phyloP scores from a whole-genome alignment of 2,113 vertebrate species.

The Chiloscyllium plagiosum region DNA sequence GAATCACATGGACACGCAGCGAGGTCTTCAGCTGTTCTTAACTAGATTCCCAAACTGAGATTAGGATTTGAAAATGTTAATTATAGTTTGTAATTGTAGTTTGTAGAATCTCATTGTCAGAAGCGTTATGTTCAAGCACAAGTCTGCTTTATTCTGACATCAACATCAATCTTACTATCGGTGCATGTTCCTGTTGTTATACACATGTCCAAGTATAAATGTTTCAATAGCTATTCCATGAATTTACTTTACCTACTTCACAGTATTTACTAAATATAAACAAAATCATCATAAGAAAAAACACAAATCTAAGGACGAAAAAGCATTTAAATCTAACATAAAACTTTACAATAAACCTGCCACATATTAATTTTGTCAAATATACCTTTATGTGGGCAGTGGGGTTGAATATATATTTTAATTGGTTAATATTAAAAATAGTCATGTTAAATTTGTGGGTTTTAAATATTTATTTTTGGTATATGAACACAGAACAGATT shows the following conservation, averaged over 20 bases:
- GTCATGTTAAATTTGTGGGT: neutral
- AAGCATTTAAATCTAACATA: neutral
- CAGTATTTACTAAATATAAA: neutral
- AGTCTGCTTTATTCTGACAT: neutral
- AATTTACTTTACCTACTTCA: constrained; percentile 12
- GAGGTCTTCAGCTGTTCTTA: constrained; percentile 42
- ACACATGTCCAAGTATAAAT: constrained; percentile 20
- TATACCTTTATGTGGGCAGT: neutral
- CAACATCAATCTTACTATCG: neutral
- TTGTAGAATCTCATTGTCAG: neutral
- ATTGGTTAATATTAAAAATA: neutral
- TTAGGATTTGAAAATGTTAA: constrained; percentile 27
- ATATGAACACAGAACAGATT: neutral
- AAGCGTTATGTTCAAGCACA: constrained; percentile 11
- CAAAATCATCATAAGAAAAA: neutral
- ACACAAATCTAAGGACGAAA: neutral
- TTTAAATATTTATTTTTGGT: neutral
- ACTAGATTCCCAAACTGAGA: constrained; percentile 38
- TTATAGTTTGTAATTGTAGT: neutral
- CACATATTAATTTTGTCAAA: neutral
- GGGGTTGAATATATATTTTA: neutral
- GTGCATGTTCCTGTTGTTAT: neutral
- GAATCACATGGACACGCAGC: constrained; percentile 44
- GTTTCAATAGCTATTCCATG: neutral
- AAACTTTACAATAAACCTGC: neutral